Evolutionary conservation across 2,888 invertebrate genomes (phyloP), one percentile per base, ranked within the genome.

Genomic region (Prosopocoilus inquinatus): DNA sequence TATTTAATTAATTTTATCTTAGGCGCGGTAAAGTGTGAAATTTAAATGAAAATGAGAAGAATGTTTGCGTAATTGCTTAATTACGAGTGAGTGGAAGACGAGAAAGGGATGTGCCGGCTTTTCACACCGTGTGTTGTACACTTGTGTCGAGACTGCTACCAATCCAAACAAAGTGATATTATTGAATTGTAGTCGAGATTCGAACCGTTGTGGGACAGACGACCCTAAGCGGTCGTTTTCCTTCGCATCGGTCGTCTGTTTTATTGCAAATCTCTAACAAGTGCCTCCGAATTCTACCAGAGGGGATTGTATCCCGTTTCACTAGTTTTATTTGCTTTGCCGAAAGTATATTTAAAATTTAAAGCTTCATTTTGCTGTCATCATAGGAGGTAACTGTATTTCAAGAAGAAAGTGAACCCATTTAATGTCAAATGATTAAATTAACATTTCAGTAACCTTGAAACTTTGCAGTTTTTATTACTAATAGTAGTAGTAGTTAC

Each of bases 191-290:
- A 72, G 74, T 68, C 60, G 59, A 64, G 74, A 71, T 71, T 64
- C 72, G 62, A 73, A 72, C 73, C 75, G 71, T 73, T 66, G 62
- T 64, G 73, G 73, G 71, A 71, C 68, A 64, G 67, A 55, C 65
- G 65, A 65, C 72, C 71, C 74, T 67, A 69, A 73, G 70, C 71
- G 73, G 70, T 70, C 72, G 73, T 73, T 75, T 72, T 71, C 70
- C 64, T 70, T 67, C 67, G 66, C 69, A 70, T 71, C 70, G 67
- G 71, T 71, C 71, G 71, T 70, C 67, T 69, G 67, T 71, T 72
- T 73, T 69, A 70, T 70, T 70, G 69, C 70, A 72, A 75, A 75
- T 74, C 74, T 72, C 71, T 69, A 69, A 66, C 70, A 74, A 74
- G 73, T 74, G 71, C 71, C 70, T 64, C 67, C 60, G 67, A 72